These are phyloP conservation scores for Ylistrum balloti DNA, from an alignment of 1,140 invertebrate species.

Conservation along the genomic window DNA sequence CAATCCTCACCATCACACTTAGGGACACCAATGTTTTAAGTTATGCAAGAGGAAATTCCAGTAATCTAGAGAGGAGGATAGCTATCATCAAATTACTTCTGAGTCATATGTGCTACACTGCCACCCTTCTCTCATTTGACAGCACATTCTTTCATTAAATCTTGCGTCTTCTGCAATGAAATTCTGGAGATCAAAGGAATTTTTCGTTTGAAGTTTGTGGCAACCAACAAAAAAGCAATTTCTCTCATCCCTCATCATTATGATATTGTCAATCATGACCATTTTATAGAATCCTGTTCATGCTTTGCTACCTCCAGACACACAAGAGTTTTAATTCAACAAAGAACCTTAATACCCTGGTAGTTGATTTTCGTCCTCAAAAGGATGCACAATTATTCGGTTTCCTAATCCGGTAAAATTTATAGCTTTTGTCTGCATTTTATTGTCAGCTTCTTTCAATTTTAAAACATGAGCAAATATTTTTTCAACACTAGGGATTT, in stretches of 20 bases:
- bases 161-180: slow-evolving; percentile 3
- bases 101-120: slow-evolving; percentile 16
- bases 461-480: not conserved
- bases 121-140: slow-evolving; percentile 3
- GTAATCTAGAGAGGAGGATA: not conserved
- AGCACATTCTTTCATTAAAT: slow-evolving; percentile 27
- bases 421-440: not conserved
- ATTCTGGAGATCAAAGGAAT: slow-evolving; percentile 34
- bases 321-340: not conserved
- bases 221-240: slow-evolving; percentile 34
- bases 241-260: not conserved
- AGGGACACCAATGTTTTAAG: not conserved
- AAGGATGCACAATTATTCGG: not conserved
- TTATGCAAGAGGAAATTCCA: slow-evolving; percentile 26
- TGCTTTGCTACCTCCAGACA: slow-evolving; percentile 22
- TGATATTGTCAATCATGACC: not conserved
- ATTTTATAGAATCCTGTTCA: not conserved
- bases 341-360: not conserved
- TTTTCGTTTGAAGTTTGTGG: slow-evolving; percentile 4
- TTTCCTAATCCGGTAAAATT: not conserved
- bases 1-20: not conserved
- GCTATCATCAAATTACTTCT: slow-evolving; percentile 20
- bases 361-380: not conserved
- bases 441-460: not conserved
- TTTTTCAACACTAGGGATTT: not conserved